Conservation (phyloP, 2,888 invertebrate genomes). For the Ptilodon capucinus region DNA sequence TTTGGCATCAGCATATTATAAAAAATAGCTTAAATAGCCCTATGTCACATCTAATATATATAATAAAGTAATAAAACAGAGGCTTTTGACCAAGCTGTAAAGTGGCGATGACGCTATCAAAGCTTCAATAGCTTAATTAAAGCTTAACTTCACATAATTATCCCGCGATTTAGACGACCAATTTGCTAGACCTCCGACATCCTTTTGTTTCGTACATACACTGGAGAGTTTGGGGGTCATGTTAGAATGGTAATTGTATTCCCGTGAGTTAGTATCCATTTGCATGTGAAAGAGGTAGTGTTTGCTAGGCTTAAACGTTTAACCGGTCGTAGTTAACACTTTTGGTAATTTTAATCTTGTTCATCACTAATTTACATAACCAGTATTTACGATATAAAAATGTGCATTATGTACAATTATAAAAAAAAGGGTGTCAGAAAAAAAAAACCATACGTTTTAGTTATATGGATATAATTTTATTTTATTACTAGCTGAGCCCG, state of each 20-base stretch:
- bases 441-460: too few relatives aligned
- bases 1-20: too few relatives aligned
- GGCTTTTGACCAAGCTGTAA: conserved; percentile 9
- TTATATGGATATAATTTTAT: too few relatives aligned
- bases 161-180: conserved; percentile 18
- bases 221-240: conserved; percentile 26
- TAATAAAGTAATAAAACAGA: neutral
- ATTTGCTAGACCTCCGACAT: conserved; percentile 19
- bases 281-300: conserved; percentile 53
- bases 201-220: conserved; percentile 10
- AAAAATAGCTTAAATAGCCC: too few relatives aligned
- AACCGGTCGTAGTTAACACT: conserved; percentile 12
- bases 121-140: conserved; percentile 29
- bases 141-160: conserved; percentile 33
- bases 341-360: neutral
- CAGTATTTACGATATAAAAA: too few relatives aligned
- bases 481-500: too few relatives aligned
- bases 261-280: conserved; percentile 40
- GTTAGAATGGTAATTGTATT: conserved; percentile 30
- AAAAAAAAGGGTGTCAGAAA: too few relatives aligned
- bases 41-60: too few relatives aligned
- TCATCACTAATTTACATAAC: too few relatives aligned
- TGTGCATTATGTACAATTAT: too few relatives aligned
- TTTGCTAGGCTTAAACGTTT: conserved; percentile 37
- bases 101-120: conserved; percentile 1